A percentile compares a stretch with the other conserved stretches of the same genome.
These are phyloP conservation scores for Eupleurogrammus muticus DNA, from an alignment of 2,797 vertebrate genomes.

Conservation along the genomic window DNA sequence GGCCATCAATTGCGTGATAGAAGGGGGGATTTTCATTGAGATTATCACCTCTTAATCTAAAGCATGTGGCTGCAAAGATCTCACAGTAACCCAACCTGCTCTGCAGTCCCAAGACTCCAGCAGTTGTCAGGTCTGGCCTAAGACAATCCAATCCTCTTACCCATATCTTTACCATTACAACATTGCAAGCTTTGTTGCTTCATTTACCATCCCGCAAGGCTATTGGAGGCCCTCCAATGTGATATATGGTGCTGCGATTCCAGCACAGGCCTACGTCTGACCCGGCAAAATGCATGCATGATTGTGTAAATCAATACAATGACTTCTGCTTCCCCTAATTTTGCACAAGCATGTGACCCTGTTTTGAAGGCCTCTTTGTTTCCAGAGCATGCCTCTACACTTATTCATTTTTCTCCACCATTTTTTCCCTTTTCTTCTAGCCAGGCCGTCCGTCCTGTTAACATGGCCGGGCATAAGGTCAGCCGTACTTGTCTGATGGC, in stretches of 20 bases:
- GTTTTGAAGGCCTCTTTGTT: conserved; percentile 85
- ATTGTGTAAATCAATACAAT: conserved; percentile 84
- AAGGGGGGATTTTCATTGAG: conserved; percentile 72
- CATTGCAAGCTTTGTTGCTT: conserved; percentile 69
- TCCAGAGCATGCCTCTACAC: conserved; percentile 74
- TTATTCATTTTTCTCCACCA: conserved; percentile 66
- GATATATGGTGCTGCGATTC: conserved; percentile 70
- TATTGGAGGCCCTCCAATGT: conserved; percentile 51
- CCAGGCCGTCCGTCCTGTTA: conserved; percentile 74
- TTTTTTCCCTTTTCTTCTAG: conserved; percentile 62
- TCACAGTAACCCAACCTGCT: conserved; percentile 72
- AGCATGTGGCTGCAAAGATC: conserved; percentile 79
- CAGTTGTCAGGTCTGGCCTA: conserved; percentile 65
- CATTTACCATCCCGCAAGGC: conserved; percentile 41
- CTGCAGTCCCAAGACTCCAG: conserved; percentile 56
- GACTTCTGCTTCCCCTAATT: conserved; percentile 77
- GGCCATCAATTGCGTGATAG: conserved; percentile 71
- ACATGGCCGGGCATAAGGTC: conserved; percentile 62
- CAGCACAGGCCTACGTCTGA: conserved; percentile 67
- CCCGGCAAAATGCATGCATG: conserved; percentile 65
- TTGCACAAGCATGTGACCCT: conserved; percentile 80
- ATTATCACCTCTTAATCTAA: conserved; percentile 87
- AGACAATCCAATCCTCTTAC: conserved; percentile 69
- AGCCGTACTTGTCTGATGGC: conserved; percentile 72
- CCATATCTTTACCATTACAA: conserved; percentile 67